Percentiles rank a stretch among this genome's conserved stretches.
Conservation (phyloP, 2,113 vertebrate genomes). For the Crocuta crocuta region DNA sequence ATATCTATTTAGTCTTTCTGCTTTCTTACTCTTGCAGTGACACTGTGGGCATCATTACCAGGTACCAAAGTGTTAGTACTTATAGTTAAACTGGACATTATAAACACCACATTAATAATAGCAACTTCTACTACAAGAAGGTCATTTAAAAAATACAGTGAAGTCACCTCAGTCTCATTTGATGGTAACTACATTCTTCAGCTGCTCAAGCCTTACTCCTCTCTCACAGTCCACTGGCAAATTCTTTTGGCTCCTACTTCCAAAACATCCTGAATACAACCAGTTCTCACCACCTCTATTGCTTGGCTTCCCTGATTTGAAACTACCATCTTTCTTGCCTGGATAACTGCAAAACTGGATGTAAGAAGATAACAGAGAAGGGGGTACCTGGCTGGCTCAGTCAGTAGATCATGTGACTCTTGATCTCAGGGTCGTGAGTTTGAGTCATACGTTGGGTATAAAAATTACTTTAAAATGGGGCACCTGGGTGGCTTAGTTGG, state of each 20-base stretch:
- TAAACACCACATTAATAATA: neutral
- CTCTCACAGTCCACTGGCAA: neutral
- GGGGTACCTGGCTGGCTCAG: too few species aligned
- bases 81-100: neutral
- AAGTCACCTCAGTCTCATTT: neutral
- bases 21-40: neutral
- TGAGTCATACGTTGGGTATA: too few species aligned
- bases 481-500: too few species aligned
- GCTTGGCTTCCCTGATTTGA: neutral
- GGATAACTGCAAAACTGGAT: neutral
- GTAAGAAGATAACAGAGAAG: slow-evolving; percentile 23
- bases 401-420: too few species aligned
- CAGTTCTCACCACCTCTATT: neutral
- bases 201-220: neutral
- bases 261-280: neutral
- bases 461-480: too few species aligned
- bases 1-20: neutral
- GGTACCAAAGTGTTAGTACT: neutral
- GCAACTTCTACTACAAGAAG: neutral
- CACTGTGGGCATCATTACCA: neutral
- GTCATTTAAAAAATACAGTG: neutral
- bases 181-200: neutral
- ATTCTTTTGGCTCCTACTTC: slow-evolving; percentile 9
- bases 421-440: too few species aligned
- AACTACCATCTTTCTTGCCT: neutral